phyloP scores from a whole-genome alignment of 2,888 invertebrate species.

The Thymelicus sylvestris region DNA sequence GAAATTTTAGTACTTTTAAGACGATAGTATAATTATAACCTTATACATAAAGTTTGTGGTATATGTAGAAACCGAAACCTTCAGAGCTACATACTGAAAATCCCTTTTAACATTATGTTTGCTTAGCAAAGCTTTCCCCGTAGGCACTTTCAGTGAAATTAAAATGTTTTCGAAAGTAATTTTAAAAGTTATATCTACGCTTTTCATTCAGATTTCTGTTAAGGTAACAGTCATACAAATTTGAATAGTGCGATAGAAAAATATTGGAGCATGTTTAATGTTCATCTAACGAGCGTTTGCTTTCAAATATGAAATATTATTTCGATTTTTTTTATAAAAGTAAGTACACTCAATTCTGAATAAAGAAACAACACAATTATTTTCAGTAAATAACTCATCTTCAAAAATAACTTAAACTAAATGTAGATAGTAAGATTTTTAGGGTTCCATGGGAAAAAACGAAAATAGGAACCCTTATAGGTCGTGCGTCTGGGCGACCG shows the following conservation, averaged over 20 bases:
- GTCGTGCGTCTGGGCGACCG: too few species aligned
- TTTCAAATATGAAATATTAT: neutral
- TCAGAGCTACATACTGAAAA: neutral
- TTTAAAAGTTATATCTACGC: conserved; percentile 6
- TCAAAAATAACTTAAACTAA: too few species aligned
- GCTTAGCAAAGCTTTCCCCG: neutral
- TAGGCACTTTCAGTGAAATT: too few species aligned
- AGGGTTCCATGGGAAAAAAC: too few species aligned
- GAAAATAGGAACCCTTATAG: too few species aligned
- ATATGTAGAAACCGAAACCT: neutral
- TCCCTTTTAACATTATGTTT: neutral
- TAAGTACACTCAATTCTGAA: too few species aligned
- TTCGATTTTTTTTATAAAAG: neutral
- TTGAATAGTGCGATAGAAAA: conserved; percentile 3
- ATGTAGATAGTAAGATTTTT: too few species aligned
- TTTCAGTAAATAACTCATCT: too few species aligned
- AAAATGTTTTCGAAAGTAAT: conserved; percentile 1
- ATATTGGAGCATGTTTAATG: conserved; percentile 48
- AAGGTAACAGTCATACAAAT: conserved; percentile 7
- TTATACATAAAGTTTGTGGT: too few species aligned
- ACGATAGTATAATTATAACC: too few species aligned
- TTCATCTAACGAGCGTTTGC: conserved; percentile 39
- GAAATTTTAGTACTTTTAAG: too few species aligned
- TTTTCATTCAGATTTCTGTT: conserved; percentile 10
- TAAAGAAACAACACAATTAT: too few species aligned